Base-by-base conservation (phyloP, 2,888 invertebrate species). In the Myopa tessellatipennis region DNA sequence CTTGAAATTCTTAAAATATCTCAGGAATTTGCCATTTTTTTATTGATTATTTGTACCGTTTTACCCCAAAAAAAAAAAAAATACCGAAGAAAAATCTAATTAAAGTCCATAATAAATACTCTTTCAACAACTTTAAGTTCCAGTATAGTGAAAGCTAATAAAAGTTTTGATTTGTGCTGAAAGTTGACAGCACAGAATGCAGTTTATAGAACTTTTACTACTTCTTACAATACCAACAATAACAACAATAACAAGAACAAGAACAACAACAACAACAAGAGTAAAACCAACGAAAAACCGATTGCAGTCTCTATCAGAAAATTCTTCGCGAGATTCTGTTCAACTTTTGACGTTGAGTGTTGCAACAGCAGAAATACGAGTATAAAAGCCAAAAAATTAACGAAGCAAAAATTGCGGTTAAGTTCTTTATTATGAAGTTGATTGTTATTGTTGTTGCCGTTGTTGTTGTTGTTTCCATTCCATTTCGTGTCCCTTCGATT, bases 391-490 rank as follows among this genome's bases (percentile, higher is more conserved):
- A 65, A 74, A 65, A 74, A 55, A 7, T 45, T 63, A 74, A 36
- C 65, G 52, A 14, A 10, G 74, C 63, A 65, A 45, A 74, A 74
- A 74, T 65, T 74, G 74, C 63, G 74, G 74, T 74, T 74, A 74
- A 74, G 74, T 65, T 63, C 74, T 63, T 71, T 71, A 55, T 71
- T 34, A 36, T 38, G 65, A 26, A 12, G 36, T 36, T 38, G 16
- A 5, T 71, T 71, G 58, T 34, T 55, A 16, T 69, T 4, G 50
- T 12, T 69, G 8, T 34, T 70, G 34, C 16, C 12, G 67, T 38
- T 12, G n/a, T 6, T n/a, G 26, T 26, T 26, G 26, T 26, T n/a
- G 58, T n/a, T 58, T 18, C 26, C 26, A 26, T 26, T 26, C 2
- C 26, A 26, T 26, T 26, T 26, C 26, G 26, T 26, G 26, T 26